Conservation (phyloP, 2,888 invertebrate species). For the Psylliodes chrysocephalus region DNA sequence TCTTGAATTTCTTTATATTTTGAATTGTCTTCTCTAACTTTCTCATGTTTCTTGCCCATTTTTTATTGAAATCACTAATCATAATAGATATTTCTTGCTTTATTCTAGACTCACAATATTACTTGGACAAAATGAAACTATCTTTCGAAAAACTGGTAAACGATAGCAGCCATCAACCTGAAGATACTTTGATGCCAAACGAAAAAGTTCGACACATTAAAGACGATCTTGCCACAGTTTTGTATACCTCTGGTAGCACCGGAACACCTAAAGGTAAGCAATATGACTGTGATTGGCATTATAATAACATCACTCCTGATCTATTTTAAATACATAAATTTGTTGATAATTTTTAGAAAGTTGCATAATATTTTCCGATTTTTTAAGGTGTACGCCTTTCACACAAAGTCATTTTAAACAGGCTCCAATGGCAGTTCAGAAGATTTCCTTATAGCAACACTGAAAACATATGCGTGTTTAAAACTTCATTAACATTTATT, state of each 20-base stretch:
- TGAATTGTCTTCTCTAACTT: no score
- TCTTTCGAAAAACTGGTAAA: conserved; percentile 67
- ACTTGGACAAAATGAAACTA: conserved; percentile 52
- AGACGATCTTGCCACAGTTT: conserved; percentile 74
- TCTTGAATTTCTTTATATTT: no score
- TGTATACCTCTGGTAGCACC: conserved; percentile 91
- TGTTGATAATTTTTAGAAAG: no score
- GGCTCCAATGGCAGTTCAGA: conserved; percentile 89
- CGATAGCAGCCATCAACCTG: conserved; percentile 63
- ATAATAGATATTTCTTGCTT: no score
- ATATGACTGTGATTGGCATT: no score
- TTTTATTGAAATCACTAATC: no score
- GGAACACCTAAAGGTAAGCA: conserved; percentile 86
- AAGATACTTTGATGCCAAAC: conserved; percentile 41
- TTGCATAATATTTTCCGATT: no score
- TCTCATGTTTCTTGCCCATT: no score
- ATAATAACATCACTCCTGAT: no score
- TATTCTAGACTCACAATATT: conserved; percentile 55
- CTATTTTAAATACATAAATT: no score
- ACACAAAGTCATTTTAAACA: conserved; percentile 81
- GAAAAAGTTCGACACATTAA: conserved; percentile 57
- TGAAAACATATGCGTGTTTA: conserved; percentile 83
- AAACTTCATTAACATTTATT: conserved; percentile 91
- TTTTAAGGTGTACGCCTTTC: conserved; percentile 79
- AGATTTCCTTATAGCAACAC: conserved; percentile 77